These are phyloP conservation scores for Philonicus albiceps DNA, from an alignment of 2,888 invertebrate species.

Conservation along the genomic window DNA sequence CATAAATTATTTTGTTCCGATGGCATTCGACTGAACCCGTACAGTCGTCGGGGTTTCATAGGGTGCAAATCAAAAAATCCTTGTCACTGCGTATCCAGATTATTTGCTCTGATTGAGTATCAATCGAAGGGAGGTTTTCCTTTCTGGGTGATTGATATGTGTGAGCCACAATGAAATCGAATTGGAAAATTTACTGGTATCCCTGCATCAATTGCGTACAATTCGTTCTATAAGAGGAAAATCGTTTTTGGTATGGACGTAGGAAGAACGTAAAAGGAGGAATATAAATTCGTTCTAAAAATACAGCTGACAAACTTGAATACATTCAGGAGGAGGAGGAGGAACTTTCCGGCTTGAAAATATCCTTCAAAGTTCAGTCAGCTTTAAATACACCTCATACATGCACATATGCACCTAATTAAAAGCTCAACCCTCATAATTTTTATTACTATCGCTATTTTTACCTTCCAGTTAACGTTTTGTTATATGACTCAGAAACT, in stretches of 20 bases:
- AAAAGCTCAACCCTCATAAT: no score
- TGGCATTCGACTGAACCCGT: not conserved
- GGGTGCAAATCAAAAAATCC: not conserved
- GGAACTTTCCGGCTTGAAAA: not conserved
- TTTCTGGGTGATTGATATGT: conserved; percentile 21
- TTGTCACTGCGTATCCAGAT: not conserved
- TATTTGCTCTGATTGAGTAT: not conserved
- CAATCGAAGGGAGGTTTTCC: not conserved
- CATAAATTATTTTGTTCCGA: not conserved
- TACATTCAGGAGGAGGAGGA: not conserved
- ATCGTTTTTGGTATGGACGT: not conserved
- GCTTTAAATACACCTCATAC: not conserved
- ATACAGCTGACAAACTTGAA: not conserved
- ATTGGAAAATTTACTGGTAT: not conserved
- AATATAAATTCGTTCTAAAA: not conserved
- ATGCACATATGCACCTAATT: no score
- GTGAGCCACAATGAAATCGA: not conserved
- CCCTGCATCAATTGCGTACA: not conserved
- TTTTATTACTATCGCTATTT: no score
- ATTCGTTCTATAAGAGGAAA: not conserved
- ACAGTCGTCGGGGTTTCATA: not conserved
- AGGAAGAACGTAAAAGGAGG: not conserved
- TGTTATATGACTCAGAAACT: not conserved
- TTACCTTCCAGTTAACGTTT: no score
- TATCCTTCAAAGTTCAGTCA: not conserved